Evolutionary conservation across 2,113 vertebrate genomes (phyloP), one percentile per base, ranked within the genome.

Genomic region (Peucedramus taeniatus): DNA sequence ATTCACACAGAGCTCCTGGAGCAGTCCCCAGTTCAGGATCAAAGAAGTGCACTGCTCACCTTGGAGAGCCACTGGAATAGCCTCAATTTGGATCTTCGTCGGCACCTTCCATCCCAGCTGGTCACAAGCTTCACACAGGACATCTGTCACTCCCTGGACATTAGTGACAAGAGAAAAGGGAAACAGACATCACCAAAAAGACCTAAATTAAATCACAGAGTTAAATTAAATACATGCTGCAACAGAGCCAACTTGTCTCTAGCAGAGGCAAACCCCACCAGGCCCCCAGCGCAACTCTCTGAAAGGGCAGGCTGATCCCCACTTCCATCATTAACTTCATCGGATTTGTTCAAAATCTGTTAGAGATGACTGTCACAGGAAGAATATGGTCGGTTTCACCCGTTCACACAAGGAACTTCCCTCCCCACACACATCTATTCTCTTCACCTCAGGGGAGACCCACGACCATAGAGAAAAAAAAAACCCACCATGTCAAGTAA

Each of bases 51-150:
- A 23, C 26, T 59, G 65, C 97, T 90, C 68, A 99, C 99, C 99
- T 97, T 99, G 98, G 39, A 99, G 98, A 15, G 99, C 99, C 59
- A 99, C 93, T 20, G 99, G 99, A 96, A 99, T 97, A 10, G 99
- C 99, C 91, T 99, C 99, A 14, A 99, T 75, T 69, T 99, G 99
- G 71, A 99, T 99, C 97, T 99, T 99, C 4, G 99, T 99, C n/a
- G 99, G 99, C 11, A 59, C 97, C 49, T 99, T 99, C 99, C 99
- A 99, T 97, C 99, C 99, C 92, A 99, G 93, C 97, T 99, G 99
- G 74, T 99, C 99, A 97, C 99, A 99, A 19, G 99, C 98, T 97
- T 99, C 99, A 94, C 99, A 99, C 9, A 99, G 97, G 3, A 99
- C 99, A 91, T 99, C 99, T 5, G 99, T 99, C 7, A 99, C 99